Percentiles rank a stretch among this genome's conserved stretches.
Evolutionary conservation across 2,888 invertebrate species (phyloP).

Genomic region (Pardosa pseudoannulata): DNA sequence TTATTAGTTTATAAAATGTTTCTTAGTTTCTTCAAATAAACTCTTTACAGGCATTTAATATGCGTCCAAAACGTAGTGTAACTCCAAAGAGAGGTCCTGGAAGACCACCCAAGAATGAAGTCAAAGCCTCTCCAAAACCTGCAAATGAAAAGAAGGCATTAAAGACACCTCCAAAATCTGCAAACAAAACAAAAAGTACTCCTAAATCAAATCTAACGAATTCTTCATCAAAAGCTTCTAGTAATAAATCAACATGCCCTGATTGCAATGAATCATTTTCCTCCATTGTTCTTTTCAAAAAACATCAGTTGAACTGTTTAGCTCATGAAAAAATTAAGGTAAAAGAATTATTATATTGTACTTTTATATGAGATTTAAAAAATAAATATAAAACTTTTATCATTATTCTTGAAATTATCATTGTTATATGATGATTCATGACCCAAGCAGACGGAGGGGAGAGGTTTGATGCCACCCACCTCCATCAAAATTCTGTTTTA

Average conservation of each 20-base stretch:
- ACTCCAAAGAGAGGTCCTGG: neutral
- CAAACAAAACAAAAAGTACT: neutral
- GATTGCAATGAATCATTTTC: slow-evolving; percentile 18
- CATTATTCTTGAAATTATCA: no score
- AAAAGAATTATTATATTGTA: neutral
- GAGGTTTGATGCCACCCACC: no score
- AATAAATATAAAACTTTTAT: neutral
- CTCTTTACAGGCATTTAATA: no score
- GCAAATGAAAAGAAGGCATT: neutral
- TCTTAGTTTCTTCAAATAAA: no score
- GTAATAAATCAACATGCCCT: neutral
- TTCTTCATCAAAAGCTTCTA: neutral
- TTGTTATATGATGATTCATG: no score
- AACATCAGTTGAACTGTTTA: slow-evolving; percentile 27
- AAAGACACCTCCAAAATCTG: neutral
- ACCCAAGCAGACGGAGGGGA: no score
- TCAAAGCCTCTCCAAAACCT: neutral
- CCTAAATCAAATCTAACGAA: neutral
- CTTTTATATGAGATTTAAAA: neutral
- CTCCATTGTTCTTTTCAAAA: slow-evolving; percentile 24
- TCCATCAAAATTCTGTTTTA: no score
- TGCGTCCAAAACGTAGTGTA: slow-evolving; percentile 12
- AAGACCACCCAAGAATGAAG: neutral
- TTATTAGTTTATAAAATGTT: no score
- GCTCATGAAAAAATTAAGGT: slow-evolving; percentile 15